Percentiles rank a stretch among this genome's conserved stretches.
Conservation (phyloP, 2,888 invertebrate species). For the Furcula furcula region DNA sequence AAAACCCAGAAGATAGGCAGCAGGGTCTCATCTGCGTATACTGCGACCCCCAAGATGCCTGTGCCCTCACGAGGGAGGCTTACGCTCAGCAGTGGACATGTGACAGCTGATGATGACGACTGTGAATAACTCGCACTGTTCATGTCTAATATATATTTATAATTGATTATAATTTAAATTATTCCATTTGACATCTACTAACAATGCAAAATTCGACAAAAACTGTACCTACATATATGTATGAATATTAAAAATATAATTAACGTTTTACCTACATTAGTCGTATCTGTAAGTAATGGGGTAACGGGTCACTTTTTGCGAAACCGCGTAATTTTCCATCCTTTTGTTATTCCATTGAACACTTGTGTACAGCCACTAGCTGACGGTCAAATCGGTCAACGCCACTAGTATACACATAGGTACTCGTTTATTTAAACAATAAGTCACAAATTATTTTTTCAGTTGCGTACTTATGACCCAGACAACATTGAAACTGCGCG, state of each 20-base stretch:
- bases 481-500: constrained; percentile 47
- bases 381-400: constrained; percentile 67
- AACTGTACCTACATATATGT: neutral
- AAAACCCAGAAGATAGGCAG: too few relatives aligned
- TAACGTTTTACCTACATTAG: constrained; percentile 6
- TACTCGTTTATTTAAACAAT: constrained; percentile 32
- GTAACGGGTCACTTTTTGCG: constrained; percentile 45
- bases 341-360: constrained; percentile 39
- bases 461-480: constrained; percentile 57
- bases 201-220: neutral
- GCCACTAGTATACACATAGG: constrained; percentile 17
- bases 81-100: too few relatives aligned
- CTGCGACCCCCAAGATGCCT: too few relatives aligned
- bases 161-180: neutral
- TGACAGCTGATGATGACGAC: too few relatives aligned
- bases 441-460: constrained; percentile 49
- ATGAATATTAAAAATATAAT: constrained; percentile 14
- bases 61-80: too few relatives aligned
- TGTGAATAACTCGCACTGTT: too few relatives aligned
- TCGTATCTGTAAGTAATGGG: constrained; percentile 6
- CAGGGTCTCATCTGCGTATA: too few relatives aligned
- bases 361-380: constrained; percentile 47
- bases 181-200: neutral
- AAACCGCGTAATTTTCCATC: constrained; percentile 16
- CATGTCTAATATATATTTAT: neutral